phyloP scores from a whole-genome alignment of 2,797 vertebrate genomes.

The Tenualosa thibaudeaui region DNA sequence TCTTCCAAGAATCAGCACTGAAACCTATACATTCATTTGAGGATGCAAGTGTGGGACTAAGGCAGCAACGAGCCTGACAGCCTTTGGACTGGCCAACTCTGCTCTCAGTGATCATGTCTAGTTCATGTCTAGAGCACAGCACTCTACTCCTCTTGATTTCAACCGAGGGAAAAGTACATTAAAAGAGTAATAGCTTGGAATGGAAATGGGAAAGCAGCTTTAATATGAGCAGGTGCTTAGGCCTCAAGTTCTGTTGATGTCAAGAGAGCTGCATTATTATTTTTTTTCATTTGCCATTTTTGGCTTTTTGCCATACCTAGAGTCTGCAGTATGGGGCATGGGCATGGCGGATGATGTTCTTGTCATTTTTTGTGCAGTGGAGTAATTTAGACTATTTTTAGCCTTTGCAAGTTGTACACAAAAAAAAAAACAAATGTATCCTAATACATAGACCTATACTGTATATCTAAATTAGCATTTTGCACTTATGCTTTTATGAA shows the following conservation, averaged over 20 bases:
- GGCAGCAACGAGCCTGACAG: conserved; percentile 49
- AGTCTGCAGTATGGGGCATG: too few relatives aligned
- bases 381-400: background rate
- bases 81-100: conserved; percentile 27
- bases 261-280: background rate
- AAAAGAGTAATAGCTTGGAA: background rate
- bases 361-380: too few relatives aligned
- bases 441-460: too few relatives aligned
- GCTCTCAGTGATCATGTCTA: background rate
- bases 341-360: too few relatives aligned
- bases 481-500: too few relatives aligned
- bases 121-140: background rate
- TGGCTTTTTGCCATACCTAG: too few relatives aligned
- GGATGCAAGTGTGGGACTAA: conserved; percentile 34
- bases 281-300: too few relatives aligned
- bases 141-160: background rate
- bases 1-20: background rate
- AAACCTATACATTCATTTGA: background rate
- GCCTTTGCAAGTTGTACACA: too few relatives aligned
- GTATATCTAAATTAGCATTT: too few relatives aligned
- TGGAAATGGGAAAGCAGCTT: background rate
- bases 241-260: background rate
- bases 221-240: background rate
- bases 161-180: background rate
- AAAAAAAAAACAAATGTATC: too few relatives aligned